phyloP scores from a whole-genome alignment of 2,113 vertebrate species.

The Macquaria ambigua region DNA sequence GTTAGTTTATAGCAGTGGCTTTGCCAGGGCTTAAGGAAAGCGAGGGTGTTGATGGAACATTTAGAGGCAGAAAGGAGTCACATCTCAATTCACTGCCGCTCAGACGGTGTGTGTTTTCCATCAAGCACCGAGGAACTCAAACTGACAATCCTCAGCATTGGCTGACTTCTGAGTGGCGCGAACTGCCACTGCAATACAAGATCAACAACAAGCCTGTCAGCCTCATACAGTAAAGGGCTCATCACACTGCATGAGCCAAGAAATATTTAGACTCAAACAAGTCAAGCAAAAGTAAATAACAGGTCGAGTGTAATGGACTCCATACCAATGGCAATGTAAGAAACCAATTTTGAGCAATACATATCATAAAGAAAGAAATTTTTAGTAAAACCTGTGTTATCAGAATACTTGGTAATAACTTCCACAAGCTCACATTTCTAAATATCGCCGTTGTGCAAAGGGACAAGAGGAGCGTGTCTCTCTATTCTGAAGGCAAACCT shows the following conservation, averaged over 20 bases:
- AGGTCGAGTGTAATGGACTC: not conserved
- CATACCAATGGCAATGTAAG: not conserved
- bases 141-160: slow-evolving; percentile 66
- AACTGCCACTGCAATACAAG: slow-evolving; percentile 49
- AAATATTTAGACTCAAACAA: slow-evolving; percentile 33
- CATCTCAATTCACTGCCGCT: slow-evolving; percentile 71
- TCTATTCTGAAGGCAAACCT: slow-evolving; percentile 36
- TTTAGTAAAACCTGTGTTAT: not conserved
- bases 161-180: slow-evolving; percentile 61
- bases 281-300: slow-evolving; percentile 33
- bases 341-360: not conserved
- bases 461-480: slow-evolving; percentile 1
- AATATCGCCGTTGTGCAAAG: slow-evolving; percentile 1
- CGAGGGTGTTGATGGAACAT: slow-evolving; percentile 77
- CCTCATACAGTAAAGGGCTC: not conserved
- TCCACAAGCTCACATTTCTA: not conserved
- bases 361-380: not conserved
- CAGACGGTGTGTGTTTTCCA: slow-evolving; percentile 61
- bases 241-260: slow-evolving; percentile 14
- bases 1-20: slow-evolving; percentile 69
- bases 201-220: slow-evolving; percentile 59
- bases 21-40: slow-evolving; percentile 62
- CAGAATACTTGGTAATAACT: slow-evolving; percentile 1
- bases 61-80: slow-evolving; percentile 74
- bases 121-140: slow-evolving; percentile 59